phyloP scores from a whole-genome alignment of 2,888 invertebrate genomes.

The Quadroppia sp. region DNA sequence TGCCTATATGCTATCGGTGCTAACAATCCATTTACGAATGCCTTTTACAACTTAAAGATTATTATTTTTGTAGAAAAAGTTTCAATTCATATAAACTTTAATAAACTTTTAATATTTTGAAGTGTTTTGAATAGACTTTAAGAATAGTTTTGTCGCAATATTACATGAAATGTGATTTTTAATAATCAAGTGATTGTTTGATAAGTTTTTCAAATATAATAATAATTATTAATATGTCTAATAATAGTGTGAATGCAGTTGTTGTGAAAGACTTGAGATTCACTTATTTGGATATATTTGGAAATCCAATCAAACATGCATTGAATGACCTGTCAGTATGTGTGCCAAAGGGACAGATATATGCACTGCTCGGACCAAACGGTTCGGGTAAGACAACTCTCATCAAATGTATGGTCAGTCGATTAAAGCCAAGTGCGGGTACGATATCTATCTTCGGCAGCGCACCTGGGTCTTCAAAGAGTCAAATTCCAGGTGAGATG shows the following conservation, averaged over 20 bases:
- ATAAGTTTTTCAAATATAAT: background rate
- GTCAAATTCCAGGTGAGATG: conserved; percentile 19
- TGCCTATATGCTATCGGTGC: too few species aligned
- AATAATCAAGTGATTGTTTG: background rate
- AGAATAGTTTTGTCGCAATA: too few species aligned
- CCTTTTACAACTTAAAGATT: too few species aligned
- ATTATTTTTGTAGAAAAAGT: too few species aligned
- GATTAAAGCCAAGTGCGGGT: conserved; percentile 22
- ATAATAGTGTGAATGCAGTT: background rate
- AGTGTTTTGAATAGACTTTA: too few species aligned
- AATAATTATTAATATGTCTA: background rate
- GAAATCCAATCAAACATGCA: background rate
- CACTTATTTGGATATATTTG: conserved; percentile 3
- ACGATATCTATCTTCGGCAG: conserved; percentile 4
- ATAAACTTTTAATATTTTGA: too few species aligned
- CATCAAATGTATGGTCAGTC: conserved; percentile 36
- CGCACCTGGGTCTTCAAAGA: conserved; percentile 10
- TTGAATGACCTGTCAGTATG: background rate
- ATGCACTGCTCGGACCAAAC: conserved; percentile 34
- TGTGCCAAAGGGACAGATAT: conserved; percentile 26
- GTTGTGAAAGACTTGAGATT: background rate
- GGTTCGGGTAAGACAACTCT: conserved; percentile 41
- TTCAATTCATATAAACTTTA: too few species aligned
- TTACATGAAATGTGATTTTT: background rate
- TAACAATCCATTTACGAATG: too few species aligned